Evolutionary conservation across 2,888 invertebrate genomes (phyloP).

Genomic region (Buathra laborator): DNA sequence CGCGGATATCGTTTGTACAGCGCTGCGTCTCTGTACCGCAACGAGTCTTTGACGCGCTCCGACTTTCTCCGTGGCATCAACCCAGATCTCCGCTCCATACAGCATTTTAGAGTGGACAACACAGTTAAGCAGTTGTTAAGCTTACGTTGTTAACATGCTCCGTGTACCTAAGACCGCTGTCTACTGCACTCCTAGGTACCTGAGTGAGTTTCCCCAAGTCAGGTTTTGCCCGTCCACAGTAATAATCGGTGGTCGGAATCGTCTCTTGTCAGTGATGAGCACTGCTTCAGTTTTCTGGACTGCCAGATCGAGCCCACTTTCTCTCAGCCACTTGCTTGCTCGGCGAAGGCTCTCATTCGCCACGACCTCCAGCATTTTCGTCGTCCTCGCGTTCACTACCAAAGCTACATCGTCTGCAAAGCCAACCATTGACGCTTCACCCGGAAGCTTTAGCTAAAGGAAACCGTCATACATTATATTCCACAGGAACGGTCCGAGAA

Average conservation of each 20-base stretch:
- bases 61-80: conserved; percentile 2
- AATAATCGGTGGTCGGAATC: not conserved
- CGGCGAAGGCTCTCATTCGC: conserved; percentile 23
- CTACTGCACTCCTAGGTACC: conserved; percentile 23
- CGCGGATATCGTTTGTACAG: conserved; percentile 35
- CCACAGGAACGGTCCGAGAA: conserved; percentile 47
- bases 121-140: conserved; percentile 52
- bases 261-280: conserved; percentile 28
- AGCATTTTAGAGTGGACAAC: conserved; percentile 51
- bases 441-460: conserved; percentile 19
- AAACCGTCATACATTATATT: conserved; percentile 59
- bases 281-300: conserved; percentile 52
- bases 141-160: not conserved
- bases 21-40: conserved; percentile 43
- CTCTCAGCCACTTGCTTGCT: conserved; percentile 19
- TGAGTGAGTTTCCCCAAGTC: conserved; percentile 5
- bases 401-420: conserved; percentile 36
- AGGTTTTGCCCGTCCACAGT: not conserved
- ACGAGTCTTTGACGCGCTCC: conserved; percentile 5
- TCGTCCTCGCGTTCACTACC: conserved; percentile 15
- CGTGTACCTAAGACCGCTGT: not conserved
- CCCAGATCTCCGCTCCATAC: conserved; percentile 64
- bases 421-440: conserved; percentile 8
- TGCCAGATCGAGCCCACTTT: conserved; percentile 26
- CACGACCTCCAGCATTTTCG: not conserved